phyloP scores from a whole-genome alignment of 2,888 invertebrate genomes.

The Netelia virgata region DNA sequence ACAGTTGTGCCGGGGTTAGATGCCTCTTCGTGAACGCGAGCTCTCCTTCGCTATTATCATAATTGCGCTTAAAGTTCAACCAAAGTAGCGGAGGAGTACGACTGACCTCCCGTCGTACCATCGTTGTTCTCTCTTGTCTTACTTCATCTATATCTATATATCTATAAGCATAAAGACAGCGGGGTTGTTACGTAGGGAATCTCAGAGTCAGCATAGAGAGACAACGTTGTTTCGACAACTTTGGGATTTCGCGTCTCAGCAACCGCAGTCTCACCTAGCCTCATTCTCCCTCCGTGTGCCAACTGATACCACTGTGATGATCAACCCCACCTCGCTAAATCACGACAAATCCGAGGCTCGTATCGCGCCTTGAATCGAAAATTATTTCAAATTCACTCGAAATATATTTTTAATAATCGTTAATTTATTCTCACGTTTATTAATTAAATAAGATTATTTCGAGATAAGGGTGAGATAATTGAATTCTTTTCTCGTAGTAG shows the following conservation, averaged over 20 bases:
- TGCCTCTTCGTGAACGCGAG: slow-evolving; percentile 73
- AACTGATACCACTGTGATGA: slow-evolving; percentile 37
- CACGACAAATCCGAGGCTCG: slow-evolving; percentile 13
- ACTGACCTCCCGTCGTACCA: slow-evolving; percentile 55
- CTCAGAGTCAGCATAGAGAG: slow-evolving; percentile 49
- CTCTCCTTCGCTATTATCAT: slow-evolving; percentile 81
- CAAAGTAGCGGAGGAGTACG: slow-evolving; percentile 61
- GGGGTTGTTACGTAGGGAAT: slow-evolving; percentile 28
- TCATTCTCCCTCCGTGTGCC: slow-evolving; percentile 5
- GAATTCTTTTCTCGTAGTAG: too few species aligned
- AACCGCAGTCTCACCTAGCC: slow-evolving; percentile 34
- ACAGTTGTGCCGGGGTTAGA: slow-evolving; percentile 68
- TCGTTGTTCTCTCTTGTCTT: slow-evolving; percentile 27
- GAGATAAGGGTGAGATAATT: too few species aligned
- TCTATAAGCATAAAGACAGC: background rate
- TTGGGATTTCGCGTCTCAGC: slow-evolving; percentile 46
- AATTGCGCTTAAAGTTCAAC: slow-evolving; percentile 78
- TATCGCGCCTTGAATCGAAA: background rate
- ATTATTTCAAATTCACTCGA: background rate
- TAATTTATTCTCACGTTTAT: background rate
- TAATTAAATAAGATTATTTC: too few species aligned
- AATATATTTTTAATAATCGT: background rate
- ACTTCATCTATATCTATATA: slow-evolving; percentile 4
- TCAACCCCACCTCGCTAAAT: slow-evolving; percentile 35
- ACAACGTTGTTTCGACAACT: slow-evolving; percentile 57